Base-by-base conservation (phyloP, 2,888 invertebrate species). In the Lottia scabra region DNA sequence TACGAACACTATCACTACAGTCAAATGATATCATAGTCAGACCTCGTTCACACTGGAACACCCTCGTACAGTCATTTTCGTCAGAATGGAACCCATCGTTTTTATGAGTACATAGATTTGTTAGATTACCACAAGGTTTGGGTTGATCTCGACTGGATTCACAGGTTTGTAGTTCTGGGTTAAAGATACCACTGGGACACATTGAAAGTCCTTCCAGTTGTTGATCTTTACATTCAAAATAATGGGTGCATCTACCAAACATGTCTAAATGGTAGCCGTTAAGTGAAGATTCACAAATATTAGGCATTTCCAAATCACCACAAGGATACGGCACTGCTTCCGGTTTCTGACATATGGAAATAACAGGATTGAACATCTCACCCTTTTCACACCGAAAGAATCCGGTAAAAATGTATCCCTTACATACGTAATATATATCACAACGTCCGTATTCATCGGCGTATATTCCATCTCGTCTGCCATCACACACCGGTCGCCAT, bases 231-330 rank as follows among this genome's bases (percentile, higher is more conserved):
- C 83, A 83, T 30, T 75, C 75, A 44, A 80, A 75, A 70, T 80
- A 83, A 48, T 81, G 80, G 38, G 80, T 74, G 70, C 83, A 83
- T 15, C 81, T 75, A 0, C 82, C 82, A 43, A 77, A 78, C 6
- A 77, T 75, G 62, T 83, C 83, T 23, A 76, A 73, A 56, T 80
- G 78, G 64, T 75, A 69, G 0, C 83, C 83, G 72, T 82, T 79
- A 0, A 63, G 38, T 56, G 74, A 75, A 3, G 70, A 67, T 0
- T 43, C 63, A 71, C 83, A 83, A 30, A 77, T 45, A 65, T 75
- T 75, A 8, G 75, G 78, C 71, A 77, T 77, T 65, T 71, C 72
- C 65, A 72, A 71, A 63, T 82, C 82, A 0, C 83, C 83, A 45
- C 79, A 80, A 0, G 79, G 79, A 63, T 75, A 77, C n/a, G 81